phyloP scores from a whole-genome alignment of 1,140 invertebrate species.

The Steinernema feltiae region DNA sequence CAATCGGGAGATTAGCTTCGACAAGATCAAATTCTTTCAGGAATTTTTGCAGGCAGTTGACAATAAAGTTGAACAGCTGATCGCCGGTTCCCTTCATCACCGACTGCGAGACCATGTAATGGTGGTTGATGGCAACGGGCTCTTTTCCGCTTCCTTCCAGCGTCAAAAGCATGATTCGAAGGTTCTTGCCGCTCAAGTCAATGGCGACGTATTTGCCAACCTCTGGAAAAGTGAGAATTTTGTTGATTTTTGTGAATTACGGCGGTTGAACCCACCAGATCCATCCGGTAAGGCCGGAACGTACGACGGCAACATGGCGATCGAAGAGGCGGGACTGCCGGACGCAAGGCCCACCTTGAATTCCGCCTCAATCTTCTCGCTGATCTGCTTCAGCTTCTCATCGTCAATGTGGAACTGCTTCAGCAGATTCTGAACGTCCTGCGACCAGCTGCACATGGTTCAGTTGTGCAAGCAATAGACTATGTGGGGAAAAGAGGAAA shows the following conservation, averaged over 20 bases:
- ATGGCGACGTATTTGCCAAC: constrained; percentile 57
- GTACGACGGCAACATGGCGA: constrained; percentile 55
- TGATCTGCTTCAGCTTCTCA: constrained; percentile 33
- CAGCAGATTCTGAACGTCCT: constrained; percentile 9
- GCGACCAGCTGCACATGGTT: not conserved
- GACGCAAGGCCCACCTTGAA: constrained; percentile 43
- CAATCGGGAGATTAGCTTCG: constrained; percentile 55
- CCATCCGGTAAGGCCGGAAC: constrained; percentile 53
- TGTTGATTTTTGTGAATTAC: not conserved
- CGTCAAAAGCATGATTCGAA: constrained; percentile 50
- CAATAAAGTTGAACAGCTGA: constrained; percentile 57
- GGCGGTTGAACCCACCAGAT: constrained; percentile 38
- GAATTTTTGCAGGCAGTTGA: constrained; percentile 57
- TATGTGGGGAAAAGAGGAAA: not conserved
- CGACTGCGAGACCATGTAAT: constrained; percentile 52
- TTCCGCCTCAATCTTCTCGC: constrained; percentile 43
- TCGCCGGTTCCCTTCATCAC: constrained; percentile 58
- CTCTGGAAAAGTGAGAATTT: constrained; percentile 40
- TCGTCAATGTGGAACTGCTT: constrained; percentile 15
- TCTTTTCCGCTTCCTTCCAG: constrained; percentile 44
- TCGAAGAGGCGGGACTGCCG: constrained; percentile 40
- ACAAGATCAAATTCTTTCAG: constrained; percentile 54
- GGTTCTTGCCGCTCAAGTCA: constrained; percentile 54
- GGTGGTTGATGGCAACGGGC: constrained; percentile 41
- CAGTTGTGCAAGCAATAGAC: not conserved